Percentiles rank a stretch among this genome's conserved stretches.
These are phyloP conservation scores for Brachirus orientalis DNA, from an alignment of 2,113 vertebrate species.

Conservation along the genomic window DNA sequence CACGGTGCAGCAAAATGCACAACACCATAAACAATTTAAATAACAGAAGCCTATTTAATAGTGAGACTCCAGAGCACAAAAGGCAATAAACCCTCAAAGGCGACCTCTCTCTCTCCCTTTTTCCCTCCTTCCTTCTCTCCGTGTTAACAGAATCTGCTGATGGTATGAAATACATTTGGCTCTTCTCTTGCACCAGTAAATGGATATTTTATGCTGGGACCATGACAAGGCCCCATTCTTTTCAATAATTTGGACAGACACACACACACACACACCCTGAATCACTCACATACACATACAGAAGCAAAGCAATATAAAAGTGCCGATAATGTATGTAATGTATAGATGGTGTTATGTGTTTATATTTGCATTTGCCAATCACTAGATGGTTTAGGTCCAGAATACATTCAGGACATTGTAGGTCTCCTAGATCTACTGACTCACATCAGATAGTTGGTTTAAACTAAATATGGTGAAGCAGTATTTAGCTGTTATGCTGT, in stretches of 20 bases:
- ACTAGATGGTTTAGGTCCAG: no score
- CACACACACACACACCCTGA: conserved; percentile 5
- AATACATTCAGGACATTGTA: no score
- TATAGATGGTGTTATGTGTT: no score
- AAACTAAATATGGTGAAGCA: no score
- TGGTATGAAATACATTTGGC: conserved; percentile 58
- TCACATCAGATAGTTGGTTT: no score
- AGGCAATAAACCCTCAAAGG: conserved; percentile 35
- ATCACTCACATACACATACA: background rate
- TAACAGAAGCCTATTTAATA: conserved; percentile 34
- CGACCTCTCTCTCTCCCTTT: conserved; percentile 15
- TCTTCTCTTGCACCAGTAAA: conserved; percentile 42
- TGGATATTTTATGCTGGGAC: conserved; percentile 56
- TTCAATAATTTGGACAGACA: conserved; percentile 39
- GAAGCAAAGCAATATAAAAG: background rate
- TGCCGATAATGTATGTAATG: no score
- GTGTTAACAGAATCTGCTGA: conserved; percentile 68
- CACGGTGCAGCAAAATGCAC: conserved; percentile 55
- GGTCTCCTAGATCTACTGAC: no score
- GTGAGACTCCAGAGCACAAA: conserved; percentile 29
- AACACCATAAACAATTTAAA: conserved; percentile 47
- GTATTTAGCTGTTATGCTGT: no score
- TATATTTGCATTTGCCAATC: background rate
- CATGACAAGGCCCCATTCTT: conserved; percentile 51
- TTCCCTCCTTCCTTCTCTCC: conserved; percentile 1